These are phyloP conservation scores for Malurus leucopterus DNA, from an alignment of 2,797 vertebrate species.

Conservation along the genomic window DNA sequence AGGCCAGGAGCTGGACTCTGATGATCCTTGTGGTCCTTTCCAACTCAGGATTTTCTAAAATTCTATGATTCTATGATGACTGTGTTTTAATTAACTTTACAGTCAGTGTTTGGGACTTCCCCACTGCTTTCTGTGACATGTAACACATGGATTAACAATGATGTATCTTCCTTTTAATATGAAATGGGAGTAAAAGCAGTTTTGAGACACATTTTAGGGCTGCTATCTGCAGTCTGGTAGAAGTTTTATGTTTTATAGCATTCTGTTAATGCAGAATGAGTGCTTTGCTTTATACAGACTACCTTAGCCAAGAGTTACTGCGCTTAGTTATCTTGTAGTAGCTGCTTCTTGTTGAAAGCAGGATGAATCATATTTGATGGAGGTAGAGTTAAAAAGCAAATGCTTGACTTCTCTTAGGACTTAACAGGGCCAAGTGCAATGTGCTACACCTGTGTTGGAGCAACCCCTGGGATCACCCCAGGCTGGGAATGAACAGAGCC, in stretches of 20 bases:
- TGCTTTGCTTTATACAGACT: not conserved
- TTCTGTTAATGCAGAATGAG: not conserved
- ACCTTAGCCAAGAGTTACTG: not conserved
- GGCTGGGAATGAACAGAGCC: accelerated
- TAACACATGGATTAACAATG: not conserved
- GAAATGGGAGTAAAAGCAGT: not conserved
- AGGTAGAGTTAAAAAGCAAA: not conserved
- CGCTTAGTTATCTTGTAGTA: not conserved
- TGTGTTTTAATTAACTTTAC: not conserved
- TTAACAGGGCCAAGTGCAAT: not conserved
- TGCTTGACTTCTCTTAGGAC: not conserved
- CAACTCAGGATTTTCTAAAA: not conserved
- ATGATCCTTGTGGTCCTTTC: not conserved
- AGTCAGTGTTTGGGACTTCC: not conserved
- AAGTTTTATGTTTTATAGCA: not conserved
- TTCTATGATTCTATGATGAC: not conserved
- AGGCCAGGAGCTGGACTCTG: not conserved
- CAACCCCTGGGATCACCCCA: accelerated
- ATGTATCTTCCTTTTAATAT: not conserved
- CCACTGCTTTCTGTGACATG: not conserved
- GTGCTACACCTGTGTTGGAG: accelerated
- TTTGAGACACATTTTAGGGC: not conserved
- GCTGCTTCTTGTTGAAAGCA: not conserved
- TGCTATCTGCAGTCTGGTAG: not conserved
- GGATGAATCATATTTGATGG: not conserved